Base-by-base conservation (phyloP, 2,888 invertebrate species). In the Chrysotoxum bicinctum region DNA sequence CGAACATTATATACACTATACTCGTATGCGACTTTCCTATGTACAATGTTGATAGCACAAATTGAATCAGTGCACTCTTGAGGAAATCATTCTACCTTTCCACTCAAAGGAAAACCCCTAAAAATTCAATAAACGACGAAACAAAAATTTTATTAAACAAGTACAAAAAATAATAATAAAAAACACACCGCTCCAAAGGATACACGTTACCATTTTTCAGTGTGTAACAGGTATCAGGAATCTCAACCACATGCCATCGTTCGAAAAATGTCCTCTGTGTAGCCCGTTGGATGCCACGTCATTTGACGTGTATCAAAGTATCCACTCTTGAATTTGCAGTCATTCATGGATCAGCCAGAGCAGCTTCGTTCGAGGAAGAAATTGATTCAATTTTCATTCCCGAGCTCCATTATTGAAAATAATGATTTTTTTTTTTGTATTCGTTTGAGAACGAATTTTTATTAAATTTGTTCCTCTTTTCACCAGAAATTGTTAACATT, bases 331-430 rank as follows among this genome's bases (percentile, higher is more conserved):
- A 45, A 40, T 60, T 72, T 52, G 40, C 56, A 69, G 68, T 56
- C 74, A 60, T 77, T 70, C 64, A 35, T 64, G 78, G 78, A 56
- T 80, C 79, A 58, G 45, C 40, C 32, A 45, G 12, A 72, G 43
- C 35, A 50, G 50, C 50, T 50, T 45, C 79, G 14, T 75, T 70
- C 21, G 64, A 14, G 62, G 72, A 30, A 70, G 68, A 80, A 80
- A 80, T 80, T 84, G 76, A 84, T 84, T 84, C 60, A 80, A 84
- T 80, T 84, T 84, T 76, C 62, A 69, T 69, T 69, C 69, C 21
- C 21, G 30, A 40, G 32, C 26, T 43, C 32, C 56, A 50, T 62
- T 69, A 70, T 68, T 23, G 68, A 16, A 80, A 72, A 80, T 76
- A 72, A 83, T 84, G 78, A 74, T 79, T 35, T 35, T 32, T 56